phyloP scores from a whole-genome alignment of 2,797 vertebrate genomes.

The Oreochromis grahami region DNA sequence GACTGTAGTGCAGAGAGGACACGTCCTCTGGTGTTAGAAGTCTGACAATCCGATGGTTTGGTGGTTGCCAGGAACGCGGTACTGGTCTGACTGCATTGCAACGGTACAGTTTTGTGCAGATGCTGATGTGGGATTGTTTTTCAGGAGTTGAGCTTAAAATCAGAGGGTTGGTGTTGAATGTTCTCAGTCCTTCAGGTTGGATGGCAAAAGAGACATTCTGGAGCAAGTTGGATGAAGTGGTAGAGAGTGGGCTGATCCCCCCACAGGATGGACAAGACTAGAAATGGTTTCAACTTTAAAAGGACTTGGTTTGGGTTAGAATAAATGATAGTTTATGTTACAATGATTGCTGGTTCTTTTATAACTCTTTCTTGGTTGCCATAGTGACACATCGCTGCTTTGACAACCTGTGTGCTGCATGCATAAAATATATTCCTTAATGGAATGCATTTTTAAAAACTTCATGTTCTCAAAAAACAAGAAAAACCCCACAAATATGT shows the following conservation, averaged over 20 bases:
- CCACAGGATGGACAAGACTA: not conserved
- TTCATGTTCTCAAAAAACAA: not conserved
- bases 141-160: not conserved
- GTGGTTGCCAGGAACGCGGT: not conserved
- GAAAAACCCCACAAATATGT: rapidly evolving
- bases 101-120: rapidly evolving
- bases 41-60: not conserved
- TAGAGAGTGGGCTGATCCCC: not conserved
- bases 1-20: not conserved
- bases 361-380: not conserved
- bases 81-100: not conserved
- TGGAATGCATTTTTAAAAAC: rapidly evolving
- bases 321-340: not conserved
- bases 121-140: not conserved
- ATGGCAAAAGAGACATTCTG: not conserved
- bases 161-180: not conserved
- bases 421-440: not conserved
- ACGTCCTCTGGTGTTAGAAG: not conserved
- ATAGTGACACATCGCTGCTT: not conserved
- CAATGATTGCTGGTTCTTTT: not conserved
- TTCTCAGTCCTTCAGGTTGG: not conserved
- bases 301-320: not conserved
- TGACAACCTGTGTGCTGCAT: not conserved
- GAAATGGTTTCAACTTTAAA: not conserved
- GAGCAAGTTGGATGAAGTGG: not conserved